Evolutionary conservation across 2,888 invertebrate genomes (phyloP).

Genomic region (Eumacrocentrus americanus): DNA sequence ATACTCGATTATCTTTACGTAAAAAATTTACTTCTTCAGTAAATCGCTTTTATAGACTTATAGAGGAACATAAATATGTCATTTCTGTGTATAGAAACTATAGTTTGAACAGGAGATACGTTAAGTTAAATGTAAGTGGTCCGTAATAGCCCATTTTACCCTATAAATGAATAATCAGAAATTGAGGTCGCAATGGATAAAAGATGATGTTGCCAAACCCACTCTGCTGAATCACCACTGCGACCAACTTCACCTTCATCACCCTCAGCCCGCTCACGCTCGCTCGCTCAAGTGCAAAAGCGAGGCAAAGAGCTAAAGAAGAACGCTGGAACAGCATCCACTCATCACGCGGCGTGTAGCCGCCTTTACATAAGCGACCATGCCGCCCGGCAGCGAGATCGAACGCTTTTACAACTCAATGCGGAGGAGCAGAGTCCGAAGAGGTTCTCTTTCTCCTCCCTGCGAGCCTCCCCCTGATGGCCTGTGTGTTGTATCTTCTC

Average conservation of each 20-base stretch:
- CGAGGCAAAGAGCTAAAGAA: conserved; percentile 56
- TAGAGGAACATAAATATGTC: too few relatives aligned
- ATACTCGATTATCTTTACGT: too few relatives aligned
- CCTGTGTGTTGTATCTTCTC: conserved; percentile 33
- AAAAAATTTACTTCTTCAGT: too few relatives aligned
- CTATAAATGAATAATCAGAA: background rate
- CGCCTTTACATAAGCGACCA: conserved; percentile 61
- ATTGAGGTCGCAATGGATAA: background rate
- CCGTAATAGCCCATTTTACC: background rate
- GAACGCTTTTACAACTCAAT: conserved; percentile 62
- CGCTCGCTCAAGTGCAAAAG: conserved; percentile 49
- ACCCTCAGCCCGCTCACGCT: background rate
- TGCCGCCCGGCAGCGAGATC: conserved; percentile 59
- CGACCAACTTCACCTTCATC: conserved; percentile 11
- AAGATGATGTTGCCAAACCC: background rate
- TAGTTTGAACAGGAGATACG: background rate
- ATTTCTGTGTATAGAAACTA: background rate
- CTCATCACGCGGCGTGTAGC: conserved; percentile 62
- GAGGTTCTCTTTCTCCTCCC: conserved; percentile 8
- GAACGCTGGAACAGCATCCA: conserved; percentile 60
- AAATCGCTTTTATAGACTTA: too few relatives aligned
- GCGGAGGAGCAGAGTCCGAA: conserved; percentile 46
- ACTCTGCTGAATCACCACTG: background rate
- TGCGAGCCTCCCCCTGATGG: conserved; percentile 24
- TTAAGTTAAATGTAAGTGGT: too few relatives aligned